phyloP scores from a whole-genome alignment of 2,797 vertebrate genomes.

The Oophaga sylvatica region DNA sequence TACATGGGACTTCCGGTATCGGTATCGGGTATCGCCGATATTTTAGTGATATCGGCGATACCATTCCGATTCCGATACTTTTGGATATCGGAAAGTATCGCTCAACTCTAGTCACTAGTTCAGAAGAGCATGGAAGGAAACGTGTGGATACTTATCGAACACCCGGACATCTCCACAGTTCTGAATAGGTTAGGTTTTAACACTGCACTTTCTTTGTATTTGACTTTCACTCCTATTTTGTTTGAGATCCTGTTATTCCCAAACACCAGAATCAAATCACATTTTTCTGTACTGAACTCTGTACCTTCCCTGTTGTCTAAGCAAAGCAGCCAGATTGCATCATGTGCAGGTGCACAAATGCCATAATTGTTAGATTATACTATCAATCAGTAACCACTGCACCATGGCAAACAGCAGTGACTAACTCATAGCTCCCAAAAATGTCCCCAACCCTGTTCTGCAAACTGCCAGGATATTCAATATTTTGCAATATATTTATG shows the following conservation, averaged over 20 bases:
- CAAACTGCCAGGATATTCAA: neutral
- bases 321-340: neutral
- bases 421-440: neutral
- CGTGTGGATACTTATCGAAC: too few species aligned
- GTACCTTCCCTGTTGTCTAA: neutral
- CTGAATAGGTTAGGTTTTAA: too few species aligned
- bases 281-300: neutral
- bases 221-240: neutral
- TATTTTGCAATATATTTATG: neutral
- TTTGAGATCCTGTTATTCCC: neutral
- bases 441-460: neutral
- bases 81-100: too few species aligned
- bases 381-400: conserved; percentile 8
- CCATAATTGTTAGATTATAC: neutral
- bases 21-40: too few species aligned
- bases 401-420: neutral
- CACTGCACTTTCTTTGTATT: too few species aligned
- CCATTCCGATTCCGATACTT: too few species aligned
- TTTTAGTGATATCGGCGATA: too few species aligned
- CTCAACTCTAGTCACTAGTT: too few species aligned
- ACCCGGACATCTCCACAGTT: too few species aligned
- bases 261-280: neutral
- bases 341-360: neutral
- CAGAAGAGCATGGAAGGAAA: too few species aligned
- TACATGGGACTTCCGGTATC: too few species aligned